phyloP scores from a whole-genome alignment of 2,113 vertebrate genomes.

The Todiramphus chloris region DNA sequence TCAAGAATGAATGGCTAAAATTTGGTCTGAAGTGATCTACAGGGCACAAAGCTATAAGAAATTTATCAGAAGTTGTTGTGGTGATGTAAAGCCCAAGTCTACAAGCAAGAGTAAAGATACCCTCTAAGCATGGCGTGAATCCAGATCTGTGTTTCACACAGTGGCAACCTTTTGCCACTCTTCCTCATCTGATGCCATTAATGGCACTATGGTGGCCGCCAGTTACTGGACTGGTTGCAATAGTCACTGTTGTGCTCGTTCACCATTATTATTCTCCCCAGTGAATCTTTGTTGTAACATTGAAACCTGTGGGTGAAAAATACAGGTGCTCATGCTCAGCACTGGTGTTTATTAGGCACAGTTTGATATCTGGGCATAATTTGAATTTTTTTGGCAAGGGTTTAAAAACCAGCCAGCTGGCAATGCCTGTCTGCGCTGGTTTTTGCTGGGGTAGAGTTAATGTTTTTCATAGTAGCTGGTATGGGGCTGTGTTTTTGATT shows the following conservation, averaged over 20 bases:
- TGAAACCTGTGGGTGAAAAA: neutral
- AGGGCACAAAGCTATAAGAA: neutral
- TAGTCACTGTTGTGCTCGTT: neutral
- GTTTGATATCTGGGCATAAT: constrained; percentile 14
- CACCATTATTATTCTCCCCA: neutral
- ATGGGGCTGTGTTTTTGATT: neutral
- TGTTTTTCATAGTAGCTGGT: neutral
- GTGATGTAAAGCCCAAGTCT: neutral
- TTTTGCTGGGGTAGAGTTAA: neutral
- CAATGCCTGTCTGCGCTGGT: neutral
- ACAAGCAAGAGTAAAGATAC: neutral
- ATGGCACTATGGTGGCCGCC: neutral
- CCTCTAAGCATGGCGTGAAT: neutral
- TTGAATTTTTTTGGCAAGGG: neutral
- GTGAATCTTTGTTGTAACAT: neutral
- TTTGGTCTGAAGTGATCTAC: neutral
- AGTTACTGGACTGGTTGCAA: neutral
- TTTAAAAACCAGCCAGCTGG: neutral
- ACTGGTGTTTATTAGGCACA: neutral
- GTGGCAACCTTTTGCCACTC: neutral
- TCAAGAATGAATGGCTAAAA: neutral
- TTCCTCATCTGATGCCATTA: neutral
- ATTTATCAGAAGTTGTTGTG: neutral
- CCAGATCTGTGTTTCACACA: neutral
- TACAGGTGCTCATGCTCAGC: neutral